These are phyloP conservation scores for Zaprionus nigranus DNA, from an alignment of 1,140 invertebrate genomes.

Conservation along the genomic window DNA sequence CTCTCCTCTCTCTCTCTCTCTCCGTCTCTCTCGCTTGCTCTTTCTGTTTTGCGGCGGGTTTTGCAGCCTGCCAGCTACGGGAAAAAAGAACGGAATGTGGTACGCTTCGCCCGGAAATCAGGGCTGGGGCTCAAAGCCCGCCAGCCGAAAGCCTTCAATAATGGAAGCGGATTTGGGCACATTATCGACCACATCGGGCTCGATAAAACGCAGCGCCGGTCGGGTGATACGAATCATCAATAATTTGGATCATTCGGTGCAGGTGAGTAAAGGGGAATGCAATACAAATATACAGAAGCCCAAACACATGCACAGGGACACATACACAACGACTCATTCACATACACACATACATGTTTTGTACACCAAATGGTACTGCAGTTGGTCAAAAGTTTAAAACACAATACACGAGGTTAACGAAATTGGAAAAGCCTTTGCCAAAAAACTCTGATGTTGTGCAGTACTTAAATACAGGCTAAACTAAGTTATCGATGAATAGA, in stretches of 20 bases:
- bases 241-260: constrained; percentile 94
- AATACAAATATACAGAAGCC: neutral
- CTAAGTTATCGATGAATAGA: neutral
- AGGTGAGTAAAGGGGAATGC: constrained; percentile 87
- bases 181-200: constrained; percentile 86
- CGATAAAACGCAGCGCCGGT: constrained; percentile 91
- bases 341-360: neutral
- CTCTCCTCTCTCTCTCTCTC: neutral
- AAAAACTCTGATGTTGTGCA: neutral
- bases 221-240: constrained; percentile 96
- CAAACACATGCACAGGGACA: neutral
- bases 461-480: neutral
- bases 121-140: constrained; percentile 85
- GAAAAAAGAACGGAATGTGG: constrained; percentile 94
- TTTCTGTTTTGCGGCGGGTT: constrained; percentile 16
- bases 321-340: neutral
- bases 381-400: neutral
- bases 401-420: neutral
- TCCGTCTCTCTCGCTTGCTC: constrained; percentile 12
- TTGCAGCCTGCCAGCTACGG: constrained; percentile 92
- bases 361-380: neutral
- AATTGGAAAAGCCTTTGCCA: neutral
- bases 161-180: constrained; percentile 90
- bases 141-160: constrained; percentile 90
- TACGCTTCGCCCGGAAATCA: constrained; percentile 89